Base-by-base conservation (phyloP, 2,888 invertebrate species). In the Drosophila kuntzei region DNA sequence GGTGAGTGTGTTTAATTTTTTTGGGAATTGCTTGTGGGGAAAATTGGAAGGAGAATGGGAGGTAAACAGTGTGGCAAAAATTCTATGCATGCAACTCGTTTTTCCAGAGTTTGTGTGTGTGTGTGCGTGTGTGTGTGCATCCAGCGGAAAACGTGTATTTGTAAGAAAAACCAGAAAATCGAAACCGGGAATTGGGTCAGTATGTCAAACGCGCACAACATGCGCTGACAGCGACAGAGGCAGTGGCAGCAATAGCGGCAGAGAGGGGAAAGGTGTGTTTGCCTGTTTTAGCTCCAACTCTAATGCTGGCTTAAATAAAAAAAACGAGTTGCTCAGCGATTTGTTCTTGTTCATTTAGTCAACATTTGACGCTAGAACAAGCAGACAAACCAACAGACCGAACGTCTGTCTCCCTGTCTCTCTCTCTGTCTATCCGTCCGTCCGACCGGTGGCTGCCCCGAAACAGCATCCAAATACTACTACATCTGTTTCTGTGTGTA, bases 171-270 rank as follows among this genome's bases (percentile, higher is more conserved):
- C 89, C 90, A 83, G 89, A 90, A 90, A 90, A 90, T 90, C 88
- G 87, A 89, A 90, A 87, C 79, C 82, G 70, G 77, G 87, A 90
- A 90, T 90, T 90, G 80, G 90, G 90, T 90, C 89, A 90, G 75
- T 90, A 69, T 90, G 90, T 88, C 90, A 90, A 80, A 72, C 65
- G 63, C 78, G 76, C 77, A 70, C 75, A 64, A 70, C 72, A 43
- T 37, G 39, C 25, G 41, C 43, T 12, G 20, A 11, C 6, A 49
- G 39, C 16, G 43, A 27, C 27, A 25, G 25, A 9, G 20, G n/a
- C 6, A 49, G 39, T 16, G 43, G 32, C 27, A 25, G 25, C 25
- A 7, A 25, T 7, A 27, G 27, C 27, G 27, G 32, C 11, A 25
- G 18, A 22, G 16, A 37, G 66, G 63, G 58, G 50, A 71, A 65